These are phyloP conservation scores for Poliocrania exsul DNA, from an alignment of 2,797 vertebrate genomes.

Conservation along the genomic window DNA sequence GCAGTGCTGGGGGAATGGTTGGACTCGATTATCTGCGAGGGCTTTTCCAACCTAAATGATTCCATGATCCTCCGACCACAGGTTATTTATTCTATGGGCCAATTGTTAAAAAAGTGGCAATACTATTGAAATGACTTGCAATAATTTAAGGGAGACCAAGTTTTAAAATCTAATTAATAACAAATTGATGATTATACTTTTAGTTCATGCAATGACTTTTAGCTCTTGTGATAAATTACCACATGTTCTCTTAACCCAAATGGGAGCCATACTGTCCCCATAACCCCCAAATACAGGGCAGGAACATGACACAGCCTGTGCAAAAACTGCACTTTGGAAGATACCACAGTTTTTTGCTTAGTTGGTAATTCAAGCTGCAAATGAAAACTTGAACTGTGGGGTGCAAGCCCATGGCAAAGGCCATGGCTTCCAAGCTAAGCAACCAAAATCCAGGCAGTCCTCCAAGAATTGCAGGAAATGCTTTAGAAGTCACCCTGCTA, in stretches of 20 bases:
- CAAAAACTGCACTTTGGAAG: not conserved
- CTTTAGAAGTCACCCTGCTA: not conserved
- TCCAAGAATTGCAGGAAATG: not conserved
- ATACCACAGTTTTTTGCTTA: not conserved
- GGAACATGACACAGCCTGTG: not conserved
- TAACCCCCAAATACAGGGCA: not conserved
- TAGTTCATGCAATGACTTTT: not conserved
- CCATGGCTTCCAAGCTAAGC: not conserved
- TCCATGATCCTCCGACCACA: not conserved
- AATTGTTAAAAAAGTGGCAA: not conserved
- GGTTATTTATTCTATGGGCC: not conserved
- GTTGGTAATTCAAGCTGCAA: not conserved
- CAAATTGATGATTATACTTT: not conserved
- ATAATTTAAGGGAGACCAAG: not conserved
- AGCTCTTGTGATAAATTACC: not conserved
- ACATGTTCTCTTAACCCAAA: not conserved
- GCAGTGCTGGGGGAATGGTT: not conserved
- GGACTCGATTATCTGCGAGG: not conserved
- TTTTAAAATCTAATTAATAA: not conserved
- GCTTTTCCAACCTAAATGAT: not conserved
- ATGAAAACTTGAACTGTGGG: not conserved
- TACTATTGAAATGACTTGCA: not conserved
- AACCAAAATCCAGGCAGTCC: not conserved
- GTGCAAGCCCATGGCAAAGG: not conserved
- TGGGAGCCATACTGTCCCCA: not conserved